phyloP scores from a whole-genome alignment of 2,888 invertebrate species.

The Melanostoma scalare region DNA sequence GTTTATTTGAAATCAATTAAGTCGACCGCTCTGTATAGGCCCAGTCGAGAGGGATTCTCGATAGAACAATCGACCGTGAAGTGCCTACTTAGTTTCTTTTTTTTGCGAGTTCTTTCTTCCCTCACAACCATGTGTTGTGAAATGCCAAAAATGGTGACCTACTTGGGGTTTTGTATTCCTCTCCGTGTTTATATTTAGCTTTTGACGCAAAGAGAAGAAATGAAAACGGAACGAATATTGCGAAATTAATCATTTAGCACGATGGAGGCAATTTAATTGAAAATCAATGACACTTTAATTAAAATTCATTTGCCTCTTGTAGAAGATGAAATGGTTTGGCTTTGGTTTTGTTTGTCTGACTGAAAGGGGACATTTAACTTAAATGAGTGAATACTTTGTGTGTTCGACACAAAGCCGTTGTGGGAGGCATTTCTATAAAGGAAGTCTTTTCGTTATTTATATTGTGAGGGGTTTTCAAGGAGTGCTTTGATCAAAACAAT shows the following conservation, averaged over 20 bases:
- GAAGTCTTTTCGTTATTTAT: no score
- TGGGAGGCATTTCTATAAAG: no score
- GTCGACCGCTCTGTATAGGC: not conserved
- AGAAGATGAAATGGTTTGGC: no score
- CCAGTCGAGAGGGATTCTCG: slow-evolving; percentile 1
- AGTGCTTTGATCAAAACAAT: no score
- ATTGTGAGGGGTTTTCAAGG: no score
- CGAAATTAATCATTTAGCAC: slow-evolving; percentile 35
- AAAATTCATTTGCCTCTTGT: no score
- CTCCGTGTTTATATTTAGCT: slow-evolving; percentile 4
- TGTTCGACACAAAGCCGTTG: no score
- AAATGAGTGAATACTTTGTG: no score
- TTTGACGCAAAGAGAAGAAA: slow-evolving; percentile 10
- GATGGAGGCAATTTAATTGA: slow-evolving; percentile 54
- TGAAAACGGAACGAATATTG: slow-evolving; percentile 3
- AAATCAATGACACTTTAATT: slow-evolving; percentile 47
- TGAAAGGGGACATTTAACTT: no score
- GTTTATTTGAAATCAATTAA: slow-evolving; percentile 55
- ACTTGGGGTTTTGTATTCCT: slow-evolving; percentile 50
- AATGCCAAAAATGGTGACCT: slow-evolving; percentile 47
- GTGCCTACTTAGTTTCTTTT: slow-evolving; percentile 26
- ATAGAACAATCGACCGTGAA: slow-evolving; percentile 49
- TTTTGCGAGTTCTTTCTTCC: no score
- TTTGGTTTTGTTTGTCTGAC: no score
- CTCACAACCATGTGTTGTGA: slow-evolving; percentile 15